Base-by-base conservation (phyloP, 2,888 invertebrate genomes). In the Leistus spinibarbis region DNA sequence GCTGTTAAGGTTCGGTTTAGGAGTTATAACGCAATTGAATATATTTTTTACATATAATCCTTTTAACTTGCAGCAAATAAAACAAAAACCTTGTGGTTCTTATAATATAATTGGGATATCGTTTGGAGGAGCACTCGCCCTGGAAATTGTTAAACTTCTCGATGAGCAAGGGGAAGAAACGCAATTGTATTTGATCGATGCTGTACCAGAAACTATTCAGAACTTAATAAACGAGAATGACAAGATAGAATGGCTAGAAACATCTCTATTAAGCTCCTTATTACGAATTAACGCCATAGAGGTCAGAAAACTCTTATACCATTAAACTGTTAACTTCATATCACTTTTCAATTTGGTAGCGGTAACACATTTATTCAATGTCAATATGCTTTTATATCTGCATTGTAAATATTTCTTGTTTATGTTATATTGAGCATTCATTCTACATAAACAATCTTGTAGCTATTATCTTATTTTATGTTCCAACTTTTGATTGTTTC, bases 51-150 rank as follows among this genome's bases (percentile, higher is more conserved):
- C n/a, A 19, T 10, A 3, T 19, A 4, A 57, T 57, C 9, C 9
- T 9, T 24, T 23, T 24, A 24, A 16, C 24, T 10, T 20, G 22
- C 10, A 27, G 23, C 20, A 64, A 64, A 64, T 23, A 23, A 27
- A 64, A 24, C 20, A 64, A 27, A 22, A 16, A 13, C 3, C n/a
- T 64, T n/a, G 24, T 4, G 64, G 64, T 10, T 24, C 64, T 23
- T 64, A 64, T 23, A 64, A 64, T 20, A 64, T 64, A 23, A 64
- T 64, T 4, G 64, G 64, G 2, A 23, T 64, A 1, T 64, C 64
- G 1, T 24, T 20, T 7, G 64, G 64, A 5, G 64, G 64, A 23
- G 64, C 64, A 0, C 24, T 64, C 20, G 64, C 64, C 10, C 9
- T 23, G 24, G 64, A 64, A 64, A 27, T 64, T 24, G 27, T 23